Evolutionary conservation across 2,797 vertebrate genomes (phyloP).

Genomic region (Neosilurus hyrtlii): DNA sequence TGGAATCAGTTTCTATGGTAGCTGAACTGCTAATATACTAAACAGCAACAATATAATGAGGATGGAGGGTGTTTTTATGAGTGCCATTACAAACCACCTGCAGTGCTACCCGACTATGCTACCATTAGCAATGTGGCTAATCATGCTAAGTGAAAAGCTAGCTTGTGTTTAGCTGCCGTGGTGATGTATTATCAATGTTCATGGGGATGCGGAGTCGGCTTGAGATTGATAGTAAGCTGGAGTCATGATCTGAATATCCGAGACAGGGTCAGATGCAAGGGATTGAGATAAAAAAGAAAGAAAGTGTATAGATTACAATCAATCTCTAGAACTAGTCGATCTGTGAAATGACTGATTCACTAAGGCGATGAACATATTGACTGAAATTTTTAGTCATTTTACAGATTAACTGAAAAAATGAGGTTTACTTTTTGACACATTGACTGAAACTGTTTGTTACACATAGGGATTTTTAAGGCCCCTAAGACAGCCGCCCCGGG

Average conservation of each 20-base stretch:
- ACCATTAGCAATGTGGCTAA: slow-evolving; percentile 15
- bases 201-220: no score
- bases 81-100: background rate
- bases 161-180: background rate
- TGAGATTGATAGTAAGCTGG: background rate
- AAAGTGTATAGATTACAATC: no score
- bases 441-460: no score
- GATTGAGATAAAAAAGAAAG: background rate
- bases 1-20: background rate
- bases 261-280: background rate
- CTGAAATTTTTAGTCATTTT: no score
- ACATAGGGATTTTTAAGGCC: no score
- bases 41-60: background rate
- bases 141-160: background rate
- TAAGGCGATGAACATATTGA: no score
- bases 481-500: no score
- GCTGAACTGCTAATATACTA: background rate
- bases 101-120: background rate
- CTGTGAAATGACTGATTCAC: no score
- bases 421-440: no score
- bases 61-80: background rate
- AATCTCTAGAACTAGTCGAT: no score
- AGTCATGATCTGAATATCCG: background rate
- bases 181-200: no score
- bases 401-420: no score